Evolutionary conservation across 2,797 vertebrate species (phyloP).

Genomic region (Clarias fuscus): DNA sequence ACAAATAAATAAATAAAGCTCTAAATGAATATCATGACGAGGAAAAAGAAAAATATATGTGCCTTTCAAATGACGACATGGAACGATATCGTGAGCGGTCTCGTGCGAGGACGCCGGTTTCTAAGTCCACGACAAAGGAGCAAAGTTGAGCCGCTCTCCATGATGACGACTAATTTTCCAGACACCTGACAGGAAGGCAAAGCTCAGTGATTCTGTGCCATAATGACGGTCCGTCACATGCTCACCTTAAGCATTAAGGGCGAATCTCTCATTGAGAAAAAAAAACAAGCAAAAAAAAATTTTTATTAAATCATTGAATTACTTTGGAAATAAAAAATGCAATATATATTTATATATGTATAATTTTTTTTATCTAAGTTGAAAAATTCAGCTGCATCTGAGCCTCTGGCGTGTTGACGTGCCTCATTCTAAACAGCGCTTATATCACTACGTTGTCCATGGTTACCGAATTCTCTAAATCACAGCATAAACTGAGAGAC

Average conservation of each 20-base stretch:
- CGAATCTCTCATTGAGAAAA: constrained; percentile 12
- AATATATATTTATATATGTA: not conserved
- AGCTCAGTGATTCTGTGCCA: constrained; percentile 31
- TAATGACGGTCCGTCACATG: constrained; percentile 1
- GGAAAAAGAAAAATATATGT: not conserved
- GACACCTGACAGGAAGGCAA: constrained; percentile 14
- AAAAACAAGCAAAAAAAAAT: not conserved
- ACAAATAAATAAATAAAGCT: not conserved
- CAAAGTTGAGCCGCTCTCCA: constrained; percentile 40
- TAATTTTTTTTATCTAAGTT: not conserved
- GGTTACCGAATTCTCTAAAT: constrained; percentile 40
- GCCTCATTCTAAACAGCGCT: constrained; percentile 30
- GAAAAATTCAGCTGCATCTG: not conserved
- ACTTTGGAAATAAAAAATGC: constrained; percentile 11
- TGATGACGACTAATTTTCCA: constrained; percentile 38
- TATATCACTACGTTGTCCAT: constrained; percentile 42
- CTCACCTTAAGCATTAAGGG: not conserved
- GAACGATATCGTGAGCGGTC: not conserved
- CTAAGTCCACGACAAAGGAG: constrained; percentile 15
- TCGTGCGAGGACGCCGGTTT: constrained; percentile 1
- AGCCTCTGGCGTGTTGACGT: constrained; percentile 4
- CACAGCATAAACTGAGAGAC: not conserved
- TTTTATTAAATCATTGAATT: not conserved
- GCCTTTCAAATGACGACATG: constrained; percentile 16
- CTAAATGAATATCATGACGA: constrained; percentile 21